Evolutionary conservation across 2,113 vertebrate species (phyloP).

Genomic region (Uropsilus gracilis): DNA sequence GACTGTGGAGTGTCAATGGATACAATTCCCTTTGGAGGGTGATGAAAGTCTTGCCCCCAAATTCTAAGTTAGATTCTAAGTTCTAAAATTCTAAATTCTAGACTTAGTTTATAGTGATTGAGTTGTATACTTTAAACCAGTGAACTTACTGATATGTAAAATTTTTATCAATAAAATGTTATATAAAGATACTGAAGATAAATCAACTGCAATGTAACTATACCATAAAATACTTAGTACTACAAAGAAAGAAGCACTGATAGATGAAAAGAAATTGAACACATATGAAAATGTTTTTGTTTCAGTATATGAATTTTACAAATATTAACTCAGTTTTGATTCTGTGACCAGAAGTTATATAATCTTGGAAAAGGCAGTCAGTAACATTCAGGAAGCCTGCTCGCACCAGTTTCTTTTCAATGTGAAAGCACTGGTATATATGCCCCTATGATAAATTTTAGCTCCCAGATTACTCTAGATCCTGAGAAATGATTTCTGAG

Average conservation of each 20-base stretch:
- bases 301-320: not conserved
- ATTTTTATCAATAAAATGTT: not conserved
- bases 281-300: not conserved
- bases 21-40: not conserved
- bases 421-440: not conserved
- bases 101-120: not conserved
- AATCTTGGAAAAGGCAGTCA: not conserved
- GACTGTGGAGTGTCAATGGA: not conserved
- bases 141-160: not conserved
- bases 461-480: not conserved
- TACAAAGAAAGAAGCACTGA: not conserved
- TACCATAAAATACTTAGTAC: not conserved
- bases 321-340: not conserved
- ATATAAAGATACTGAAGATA: not conserved
- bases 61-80: too few relatives aligned
- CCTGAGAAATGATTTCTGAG: not conserved
- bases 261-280: not conserved
- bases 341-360: not conserved
- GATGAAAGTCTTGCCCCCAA: not conserved
- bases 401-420: not conserved
- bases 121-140: not conserved
- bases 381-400: not conserved
- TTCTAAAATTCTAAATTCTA: too few relatives aligned
- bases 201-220: not conserved
- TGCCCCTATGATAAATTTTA: not conserved